Evolutionary conservation across 2,113 vertebrate species (phyloP).

Genomic region (Jacana jacana): DNA sequence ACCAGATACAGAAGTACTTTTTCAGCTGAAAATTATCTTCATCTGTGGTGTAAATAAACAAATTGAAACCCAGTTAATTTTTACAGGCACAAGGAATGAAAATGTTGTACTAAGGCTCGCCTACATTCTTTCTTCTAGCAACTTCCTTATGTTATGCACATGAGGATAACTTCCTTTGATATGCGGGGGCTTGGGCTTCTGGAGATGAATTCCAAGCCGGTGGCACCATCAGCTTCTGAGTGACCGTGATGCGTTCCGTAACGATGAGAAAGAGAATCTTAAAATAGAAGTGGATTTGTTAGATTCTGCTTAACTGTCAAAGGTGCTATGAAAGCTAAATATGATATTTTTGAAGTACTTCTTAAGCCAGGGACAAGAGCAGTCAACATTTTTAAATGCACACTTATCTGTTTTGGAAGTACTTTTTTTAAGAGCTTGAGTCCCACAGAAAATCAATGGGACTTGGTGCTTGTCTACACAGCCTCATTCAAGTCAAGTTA

Average conservation of each 20-base stretch:
- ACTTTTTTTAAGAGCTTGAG: neutral
- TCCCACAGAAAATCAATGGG: slow-evolving; percentile 5
- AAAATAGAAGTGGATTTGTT: neutral
- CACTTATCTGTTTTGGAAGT: neutral
- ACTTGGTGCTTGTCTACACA: neutral
- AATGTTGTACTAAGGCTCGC: neutral
- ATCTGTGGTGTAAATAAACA: neutral
- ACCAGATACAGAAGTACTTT: neutral
- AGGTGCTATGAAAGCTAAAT: neutral
- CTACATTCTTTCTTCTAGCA: neutral
- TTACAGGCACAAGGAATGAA: neutral
- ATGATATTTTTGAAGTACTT: neutral
- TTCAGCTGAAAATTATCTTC: neutral
- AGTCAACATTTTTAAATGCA: slow-evolving; percentile 10
- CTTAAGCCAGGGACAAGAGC: slow-evolving; percentile 5
- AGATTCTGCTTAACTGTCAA: neutral
- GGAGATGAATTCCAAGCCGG: neutral
- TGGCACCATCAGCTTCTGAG: slow-evolving; percentile 1
- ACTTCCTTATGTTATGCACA: neutral
- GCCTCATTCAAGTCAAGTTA: slow-evolving; percentile 18
- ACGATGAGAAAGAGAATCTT: neutral
- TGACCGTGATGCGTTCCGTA: neutral
- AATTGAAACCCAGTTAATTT: neutral
- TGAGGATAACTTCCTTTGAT: neutral
- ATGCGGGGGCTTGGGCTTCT: neutral